Evolutionary conservation across 2,113 vertebrate genomes (phyloP), one percentile per base, ranked within the genome.

Genomic region (Vicugna pacos): DNA sequence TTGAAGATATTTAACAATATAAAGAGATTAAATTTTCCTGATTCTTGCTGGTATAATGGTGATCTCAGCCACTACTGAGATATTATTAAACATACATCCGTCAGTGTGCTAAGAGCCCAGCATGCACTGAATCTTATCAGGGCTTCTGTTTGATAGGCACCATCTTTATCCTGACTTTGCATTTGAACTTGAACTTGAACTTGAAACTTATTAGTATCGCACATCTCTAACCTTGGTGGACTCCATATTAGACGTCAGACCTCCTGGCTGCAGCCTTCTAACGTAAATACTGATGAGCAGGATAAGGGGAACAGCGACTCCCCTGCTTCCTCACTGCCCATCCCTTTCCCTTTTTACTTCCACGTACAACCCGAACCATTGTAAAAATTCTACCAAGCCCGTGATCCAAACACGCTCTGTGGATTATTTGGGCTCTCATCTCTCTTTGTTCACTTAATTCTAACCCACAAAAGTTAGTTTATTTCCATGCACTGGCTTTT

Each of bases 291-390:
- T 1, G 13, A 48, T 24, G 16, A 48, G 28, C 19, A 60, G 75
- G 6, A 35, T 46, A 26, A 26, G 22, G 24, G 13, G 7, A 10
- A 16, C 5, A 9, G 24, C 4, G 5, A 2, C 12, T 4, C n/a
- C 24, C 13, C n/a, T 32, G 50, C 8, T 9, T 32, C 12, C 3
- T 19, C 11, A 3, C n/a, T 0, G 2, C n/a, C 65, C 4, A 0
- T n/a, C 2, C 17, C 8, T 32, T 35, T 35, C 26, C 15, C 50
- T 1, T 3, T 3, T 22, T 22, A 24, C 13, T 30, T 9, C 22
- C 0, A 5, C 0, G 0, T 17, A 3, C 46, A 67, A 32, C 30
- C 38, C 62, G 30, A 65, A 12, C 24, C 67, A 32, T 30, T 19
- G 12, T 22, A 20, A 20, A n/a, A 75, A 65, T n/a, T 58, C 69